Base-by-base conservation (phyloP, 2,888 invertebrate species). In the Branchinecta sandiegonensis region DNA sequence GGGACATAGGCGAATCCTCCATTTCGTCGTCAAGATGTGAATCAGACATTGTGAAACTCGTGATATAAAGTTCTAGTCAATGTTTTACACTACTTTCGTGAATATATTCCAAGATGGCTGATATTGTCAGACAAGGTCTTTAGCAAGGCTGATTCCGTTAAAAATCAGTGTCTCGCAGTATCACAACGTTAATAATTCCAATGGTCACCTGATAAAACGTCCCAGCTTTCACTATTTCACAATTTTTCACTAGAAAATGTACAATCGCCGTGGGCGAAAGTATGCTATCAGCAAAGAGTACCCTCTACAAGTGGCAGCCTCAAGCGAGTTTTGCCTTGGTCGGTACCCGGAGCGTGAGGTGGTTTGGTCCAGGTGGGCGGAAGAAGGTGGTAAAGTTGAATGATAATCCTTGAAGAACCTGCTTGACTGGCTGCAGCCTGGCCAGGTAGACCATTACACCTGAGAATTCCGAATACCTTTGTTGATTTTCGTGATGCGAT, bases 271-370 rank as follows among this genome's bases (percentile, higher is more conserved):
- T 56, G 17, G 56, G 56, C 56, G 17, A 56, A 56, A 56, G 17
- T 56, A 56, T 56, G 56, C 56, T 56, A 56, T 56, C 56, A 56
- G 56, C 56, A 17, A 56, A 56, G 56, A n/a, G n/a, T 56, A 17
- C 17, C n/a, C 56, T 14, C 14, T 56, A 56, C 56, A 56, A 56
- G 56, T 56, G 56, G 17, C n/a, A 56, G 56, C 56, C 56, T 56
- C 8, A 56, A 56, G 56, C 56, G 17, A 9, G 56, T 56, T 56
- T 17, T 56, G 56, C 56, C 17, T 17, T 56, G 56, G 17, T 14
- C 14, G 14, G 17, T 14, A 56, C 14, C 56, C 14, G 56, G 56
- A 56, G 56, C n/a, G 10, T 14, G 8, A 14, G 17, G 14, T 9
- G 14, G 56, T 17, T 17, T 17, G 17, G n/a, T 10, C 14, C 56